phyloP scores from a whole-genome alignment of 2,113 vertebrate genomes.

The Psilopogon haemacephalus region DNA sequence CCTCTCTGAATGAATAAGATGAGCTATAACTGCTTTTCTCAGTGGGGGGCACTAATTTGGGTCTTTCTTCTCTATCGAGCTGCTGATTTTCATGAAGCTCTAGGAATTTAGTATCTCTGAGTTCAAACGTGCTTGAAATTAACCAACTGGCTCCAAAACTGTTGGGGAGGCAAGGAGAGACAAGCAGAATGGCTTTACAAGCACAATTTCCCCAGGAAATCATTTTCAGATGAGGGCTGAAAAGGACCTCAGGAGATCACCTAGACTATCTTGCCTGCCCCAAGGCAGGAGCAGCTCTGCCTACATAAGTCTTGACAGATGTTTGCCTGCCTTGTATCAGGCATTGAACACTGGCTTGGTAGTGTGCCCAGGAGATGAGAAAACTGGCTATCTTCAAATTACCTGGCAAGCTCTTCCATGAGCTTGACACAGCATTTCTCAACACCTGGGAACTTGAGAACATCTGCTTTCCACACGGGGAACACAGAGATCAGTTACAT shows the following conservation, averaged over 20 bases:
- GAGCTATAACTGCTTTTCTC: not conserved
- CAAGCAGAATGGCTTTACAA: not conserved
- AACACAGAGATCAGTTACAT: constrained; percentile 26
- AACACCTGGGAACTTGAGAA: constrained; percentile 54
- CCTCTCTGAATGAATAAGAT: not conserved
- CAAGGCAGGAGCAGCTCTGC: constrained; percentile 17
- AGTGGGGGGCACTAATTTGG: not conserved
- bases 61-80: not conserved
- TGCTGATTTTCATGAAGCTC: not conserved
- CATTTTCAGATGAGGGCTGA: not conserved
- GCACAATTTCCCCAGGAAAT: not conserved
- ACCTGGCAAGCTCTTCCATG: constrained; percentile 29
- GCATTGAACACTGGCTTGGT: not conserved
- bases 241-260: not conserved
- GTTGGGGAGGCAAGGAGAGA: not conserved
- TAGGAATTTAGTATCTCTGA: not conserved
- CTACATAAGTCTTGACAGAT: constrained; percentile 32
- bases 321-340: constrained; percentile 16
- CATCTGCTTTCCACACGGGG: constrained; percentile 19
- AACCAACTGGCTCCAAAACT: not conserved
- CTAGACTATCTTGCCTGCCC: not conserved
- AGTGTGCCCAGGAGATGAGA: not conserved
- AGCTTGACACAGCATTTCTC: constrained; percentile 33
- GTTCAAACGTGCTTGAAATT: not conserved
- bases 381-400: constrained; percentile 14